A percentile compares a stretch with the other conserved stretches of the same genome.
Evolutionary conservation across 2,113 vertebrate genomes (phyloP).

Genomic region (Argyrosomus japonicus): DNA sequence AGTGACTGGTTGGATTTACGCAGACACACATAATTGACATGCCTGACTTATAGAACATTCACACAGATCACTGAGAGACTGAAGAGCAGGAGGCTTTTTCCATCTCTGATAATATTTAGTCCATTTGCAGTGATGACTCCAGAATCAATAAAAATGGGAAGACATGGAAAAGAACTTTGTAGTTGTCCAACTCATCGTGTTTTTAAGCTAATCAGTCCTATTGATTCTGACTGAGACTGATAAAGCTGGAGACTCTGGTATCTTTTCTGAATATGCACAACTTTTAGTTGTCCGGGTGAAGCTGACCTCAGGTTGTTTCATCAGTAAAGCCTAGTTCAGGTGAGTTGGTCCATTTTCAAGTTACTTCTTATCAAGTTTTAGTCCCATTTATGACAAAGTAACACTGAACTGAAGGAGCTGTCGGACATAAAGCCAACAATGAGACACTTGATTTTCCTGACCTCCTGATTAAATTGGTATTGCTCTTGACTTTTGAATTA

Average conservation of each 20-base stretch:
- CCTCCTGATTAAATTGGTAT: not conserved
- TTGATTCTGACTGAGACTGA: not conserved
- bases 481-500: no score
- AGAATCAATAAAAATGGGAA: not conserved
- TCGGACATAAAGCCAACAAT: no score
- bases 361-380: no score
- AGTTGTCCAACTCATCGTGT: not conserved
- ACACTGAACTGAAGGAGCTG: no score
- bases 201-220: not conserved
- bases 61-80: not conserved
- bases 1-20: no score
- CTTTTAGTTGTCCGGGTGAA: not conserved
- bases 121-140: not conserved
- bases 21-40: not conserved
- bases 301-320: no score
- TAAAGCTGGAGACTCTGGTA: no score
- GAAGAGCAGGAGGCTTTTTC: not conserved
- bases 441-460: not conserved
- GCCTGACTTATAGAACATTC: not conserved
- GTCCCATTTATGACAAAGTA: no score
- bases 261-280: no score
- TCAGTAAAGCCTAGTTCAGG: no score
- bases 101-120: not conserved
- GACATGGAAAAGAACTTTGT: not conserved
- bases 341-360: not conserved